Evolutionary conservation across 2,888 invertebrate genomes (phyloP).

Genomic region (Griposia aprilina): DNA sequence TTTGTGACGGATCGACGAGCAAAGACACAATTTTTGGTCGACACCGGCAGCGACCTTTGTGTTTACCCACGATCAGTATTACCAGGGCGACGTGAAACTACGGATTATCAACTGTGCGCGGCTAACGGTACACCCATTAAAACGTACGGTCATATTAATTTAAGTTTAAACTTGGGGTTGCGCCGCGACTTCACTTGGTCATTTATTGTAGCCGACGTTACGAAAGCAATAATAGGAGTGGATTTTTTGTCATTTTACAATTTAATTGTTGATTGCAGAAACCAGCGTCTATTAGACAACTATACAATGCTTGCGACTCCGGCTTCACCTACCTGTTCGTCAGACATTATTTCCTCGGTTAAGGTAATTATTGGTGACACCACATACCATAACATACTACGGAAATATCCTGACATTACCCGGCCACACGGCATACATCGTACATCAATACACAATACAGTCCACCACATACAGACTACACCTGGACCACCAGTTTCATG

Average conservation of each 20-base stretch:
- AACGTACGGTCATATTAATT: no score
- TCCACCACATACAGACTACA: background rate
- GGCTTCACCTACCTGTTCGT: background rate
- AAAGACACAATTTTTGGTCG: no score
- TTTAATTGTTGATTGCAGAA: background rate
- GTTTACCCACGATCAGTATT: no score
- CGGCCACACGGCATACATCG: no score
- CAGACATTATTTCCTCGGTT: background rate
- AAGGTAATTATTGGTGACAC: constrained; percentile 6
- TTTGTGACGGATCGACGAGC: background rate
- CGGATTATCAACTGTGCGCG: no score
- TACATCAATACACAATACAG: background rate
- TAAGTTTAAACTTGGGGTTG: background rate
- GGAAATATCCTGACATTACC: no score
- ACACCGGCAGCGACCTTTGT: no score
- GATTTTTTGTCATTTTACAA: background rate
- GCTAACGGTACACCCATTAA: no score
- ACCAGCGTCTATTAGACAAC: background rate
- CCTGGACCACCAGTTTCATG: constrained; percentile 8
- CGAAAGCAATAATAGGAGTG: background rate
- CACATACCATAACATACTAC: background rate
- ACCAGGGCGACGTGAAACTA: no score
- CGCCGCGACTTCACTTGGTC: constrained; percentile 1
- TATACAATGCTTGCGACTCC: constrained; percentile 1
- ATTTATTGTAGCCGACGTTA: constrained; percentile 8